Base-by-base conservation (phyloP, 2,888 invertebrate species). In the Polydrusus pterygomalis region DNA sequence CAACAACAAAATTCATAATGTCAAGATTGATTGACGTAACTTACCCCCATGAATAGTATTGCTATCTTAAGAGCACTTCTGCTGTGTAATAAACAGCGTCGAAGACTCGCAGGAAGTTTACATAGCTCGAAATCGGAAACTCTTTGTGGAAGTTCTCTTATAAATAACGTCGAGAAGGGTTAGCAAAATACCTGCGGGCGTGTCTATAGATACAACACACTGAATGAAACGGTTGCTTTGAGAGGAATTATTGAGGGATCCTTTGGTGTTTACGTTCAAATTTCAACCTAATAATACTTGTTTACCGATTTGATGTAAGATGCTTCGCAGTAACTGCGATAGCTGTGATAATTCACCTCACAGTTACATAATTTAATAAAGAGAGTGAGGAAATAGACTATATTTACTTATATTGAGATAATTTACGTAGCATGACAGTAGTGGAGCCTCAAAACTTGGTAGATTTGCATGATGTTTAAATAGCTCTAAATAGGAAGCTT, bases 1-100 rank as follows among this genome's bases (percentile, higher is more conserved):
- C 25, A 25, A 25, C 25, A 25, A 25, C 25, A 25, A 25, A n/a
- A 47, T 47, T 34, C 67, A 67, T 67, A 51, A 51, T 34, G 67
- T 67, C 30, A 17, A 67, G 7, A 67, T 67, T 25, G 67, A 67
- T 67, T 67, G 51, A 67, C 67, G 67, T 67, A 51, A 67, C 34
- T 67, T 49, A 67, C 49, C 67, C 51, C 51, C 34, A 15, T 58
- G 58, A 58, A 58, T 34, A 34, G 58, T 34, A 34, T 58, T 38
- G 15, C 58, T 34, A 25, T 25, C 25, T 67, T 38, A 34, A 67
- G 51, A 67, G 67, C 67, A 34, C 51, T 67, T 67, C 67, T 51
- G 67, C 67, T 67, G 51, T 67, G 67, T 67, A 67, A 67, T 34
- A 51, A 51, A 17, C 58, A 58, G 58, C 58, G 2, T 34, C 58